These are phyloP conservation scores for Acanthosepion lycidas DNA, from an alignment of 2,888 invertebrate genomes.

Conservation along the genomic window DNA sequence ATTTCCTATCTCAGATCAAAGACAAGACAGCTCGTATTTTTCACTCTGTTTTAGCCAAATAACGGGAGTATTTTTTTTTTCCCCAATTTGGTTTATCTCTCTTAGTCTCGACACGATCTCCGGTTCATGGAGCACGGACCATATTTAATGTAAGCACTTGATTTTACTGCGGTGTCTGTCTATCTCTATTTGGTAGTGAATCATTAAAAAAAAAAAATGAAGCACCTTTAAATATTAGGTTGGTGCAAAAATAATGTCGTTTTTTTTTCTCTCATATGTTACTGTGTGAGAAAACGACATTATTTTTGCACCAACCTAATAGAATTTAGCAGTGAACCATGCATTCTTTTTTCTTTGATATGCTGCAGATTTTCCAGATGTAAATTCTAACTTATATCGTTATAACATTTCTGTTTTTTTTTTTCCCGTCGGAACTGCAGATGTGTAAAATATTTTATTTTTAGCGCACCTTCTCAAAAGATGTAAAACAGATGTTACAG, in stretches of 20 bases:
- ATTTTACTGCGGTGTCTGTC: not conserved
- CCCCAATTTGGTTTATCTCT: not conserved
- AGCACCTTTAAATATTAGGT: too few relatives aligned
- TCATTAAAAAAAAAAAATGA: too few relatives aligned
- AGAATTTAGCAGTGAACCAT: not conserved
- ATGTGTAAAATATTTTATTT: too few relatives aligned
- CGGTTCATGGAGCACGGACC: not conserved
- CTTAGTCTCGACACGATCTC: not conserved
- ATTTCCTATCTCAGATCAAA: slow-evolving; percentile 5
- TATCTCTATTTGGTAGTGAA: not conserved
- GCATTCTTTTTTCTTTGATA: not conserved
- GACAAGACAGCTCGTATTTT: not conserved
- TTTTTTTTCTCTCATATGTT: too few relatives aligned
- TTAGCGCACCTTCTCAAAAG: too few relatives aligned
- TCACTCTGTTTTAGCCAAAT: not conserved
- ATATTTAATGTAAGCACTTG: not conserved
- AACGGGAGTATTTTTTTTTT: not conserved
- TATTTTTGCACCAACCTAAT: too few relatives aligned
- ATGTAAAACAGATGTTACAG: too few relatives aligned
- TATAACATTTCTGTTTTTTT: too few relatives aligned
- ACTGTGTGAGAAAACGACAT: too few relatives aligned
- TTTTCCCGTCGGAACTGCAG: too few relatives aligned
- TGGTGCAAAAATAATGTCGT: too few relatives aligned
- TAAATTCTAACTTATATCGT: too few relatives aligned
- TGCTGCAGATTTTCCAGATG: not conserved